Evolutionary conservation across 2,797 vertebrate species (phyloP).

Genomic region (Spinus olivaceus): DNA sequence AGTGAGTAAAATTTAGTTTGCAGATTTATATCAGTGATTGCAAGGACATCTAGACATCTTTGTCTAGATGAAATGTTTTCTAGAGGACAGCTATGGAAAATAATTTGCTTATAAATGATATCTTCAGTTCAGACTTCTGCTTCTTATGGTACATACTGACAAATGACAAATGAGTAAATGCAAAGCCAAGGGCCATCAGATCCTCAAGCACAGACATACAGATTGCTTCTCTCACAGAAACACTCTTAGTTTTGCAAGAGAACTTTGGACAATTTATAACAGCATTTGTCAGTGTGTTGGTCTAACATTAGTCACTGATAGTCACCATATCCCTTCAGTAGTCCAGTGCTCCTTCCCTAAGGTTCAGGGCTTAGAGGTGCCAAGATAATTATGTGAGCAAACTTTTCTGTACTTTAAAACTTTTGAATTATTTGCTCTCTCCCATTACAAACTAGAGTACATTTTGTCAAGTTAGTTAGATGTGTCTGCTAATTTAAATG

Average conservation of each 20-base stretch:
- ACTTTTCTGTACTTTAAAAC: not conserved
- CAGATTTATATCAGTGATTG: not conserved
- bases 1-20: not conserved
- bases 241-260: not conserved
- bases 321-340: not conserved
- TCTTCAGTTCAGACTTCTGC: not conserved
- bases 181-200: not conserved
- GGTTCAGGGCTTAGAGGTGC: not conserved
- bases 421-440: not conserved
- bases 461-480: not conserved
- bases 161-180: not conserved
- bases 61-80: not conserved
- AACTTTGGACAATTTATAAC: not conserved
- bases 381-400: not conserved
- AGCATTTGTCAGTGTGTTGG: not conserved
- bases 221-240: not conserved
- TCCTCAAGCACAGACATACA: not conserved
- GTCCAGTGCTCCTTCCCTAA: not conserved
- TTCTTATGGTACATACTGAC: not conserved
- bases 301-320: not conserved
- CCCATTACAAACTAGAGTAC: not conserved
- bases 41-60: not conserved
- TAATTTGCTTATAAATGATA: not conserved
- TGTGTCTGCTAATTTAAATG: not conserved
- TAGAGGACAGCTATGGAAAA: not conserved